Conservation (phyloP, 2,113 vertebrate species). For the Lepisosteus oculatus region DNA sequence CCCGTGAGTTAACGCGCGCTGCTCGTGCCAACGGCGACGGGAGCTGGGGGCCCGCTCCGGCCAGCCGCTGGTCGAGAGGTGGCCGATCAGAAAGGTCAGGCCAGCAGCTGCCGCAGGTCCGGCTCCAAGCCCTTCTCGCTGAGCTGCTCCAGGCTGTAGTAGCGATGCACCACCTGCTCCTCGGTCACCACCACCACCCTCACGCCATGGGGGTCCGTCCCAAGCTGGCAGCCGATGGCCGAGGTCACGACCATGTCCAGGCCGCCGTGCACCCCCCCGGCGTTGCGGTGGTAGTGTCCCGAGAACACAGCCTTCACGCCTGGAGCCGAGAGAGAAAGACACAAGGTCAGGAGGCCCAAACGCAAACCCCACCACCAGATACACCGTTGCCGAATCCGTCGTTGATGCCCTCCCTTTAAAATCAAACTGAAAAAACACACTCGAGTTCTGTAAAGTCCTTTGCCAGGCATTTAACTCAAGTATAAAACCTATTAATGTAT, state of each 20-base stretch:
- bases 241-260: conserved; percentile 95
- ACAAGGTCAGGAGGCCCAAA: not conserved
- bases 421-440: no score
- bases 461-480: no score
- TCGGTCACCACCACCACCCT: conserved; percentile 84
- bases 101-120: conserved; percentile 71
- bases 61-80: not conserved
- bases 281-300: conserved; percentile 91
- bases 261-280: conserved; percentile 73
- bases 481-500: no score
- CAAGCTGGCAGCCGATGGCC: conserved; percentile 92
- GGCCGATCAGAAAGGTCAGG: conserved; percentile 31
- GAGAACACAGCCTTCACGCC: conserved; percentile 89
- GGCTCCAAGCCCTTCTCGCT: conserved; percentile 61
- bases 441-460: no score
- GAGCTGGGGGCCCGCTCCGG: not conserved
- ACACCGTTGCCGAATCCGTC: no score
- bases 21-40: not conserved
- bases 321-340: conserved; percentile 42
- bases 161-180: conserved; percentile 74
- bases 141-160: conserved; percentile 81
- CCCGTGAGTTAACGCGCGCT: not conserved
- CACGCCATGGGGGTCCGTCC: conserved; percentile 79
- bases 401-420: no score
- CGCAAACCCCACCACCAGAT: no score